Percentiles rank a stretch among this genome's conserved stretches.
phyloP scores from a whole-genome alignment of 2,888 invertebrate genomes.

The Siphonodentalium dalli region DNA sequence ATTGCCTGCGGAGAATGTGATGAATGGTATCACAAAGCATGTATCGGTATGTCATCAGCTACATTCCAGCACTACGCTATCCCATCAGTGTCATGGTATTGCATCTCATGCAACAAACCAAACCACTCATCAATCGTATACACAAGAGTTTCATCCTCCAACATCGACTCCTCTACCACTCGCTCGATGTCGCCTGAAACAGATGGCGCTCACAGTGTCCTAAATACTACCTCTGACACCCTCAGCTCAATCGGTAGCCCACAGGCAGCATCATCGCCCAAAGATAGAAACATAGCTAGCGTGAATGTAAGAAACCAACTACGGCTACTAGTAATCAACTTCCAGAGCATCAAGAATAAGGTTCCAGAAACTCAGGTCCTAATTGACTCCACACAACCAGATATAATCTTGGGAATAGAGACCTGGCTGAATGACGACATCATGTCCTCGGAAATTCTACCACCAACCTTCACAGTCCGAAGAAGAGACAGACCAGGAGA shows the following conservation, averaged over 20 bases:
- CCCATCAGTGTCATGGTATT: not conserved
- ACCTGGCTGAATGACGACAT: slow-evolving; percentile 10
- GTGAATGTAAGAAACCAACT: not conserved
- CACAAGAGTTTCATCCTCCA: too few species aligned
- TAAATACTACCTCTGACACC: not conserved
- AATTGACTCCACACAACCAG: slow-evolving; percentile 2
- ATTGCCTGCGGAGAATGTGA: slow-evolving; percentile 7
- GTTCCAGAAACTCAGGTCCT: not conserved
- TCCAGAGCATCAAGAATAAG: slow-evolving; percentile 3
- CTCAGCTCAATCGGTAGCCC: not conserved
- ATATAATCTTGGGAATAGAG: slow-evolving; percentile 10
- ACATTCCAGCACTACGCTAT: not conserved
- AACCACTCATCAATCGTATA: slow-evolving; percentile 1
- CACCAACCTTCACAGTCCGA: not conserved
- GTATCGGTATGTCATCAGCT: not conserved
- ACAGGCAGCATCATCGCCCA: slow-evolving; percentile 1
- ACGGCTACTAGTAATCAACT: slow-evolving; percentile 9
- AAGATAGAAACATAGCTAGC: not conserved
- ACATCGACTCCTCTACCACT: too few species aligned
- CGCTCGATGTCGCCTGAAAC: too few species aligned
- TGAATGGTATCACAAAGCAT: not conserved
- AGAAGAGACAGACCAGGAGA: not conserved
- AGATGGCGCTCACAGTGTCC: too few species aligned
- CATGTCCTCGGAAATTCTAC: not conserved
- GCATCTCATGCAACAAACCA: not conserved